Evolutionary conservation across 1,140 invertebrate species (phyloP), one percentile per base, ranked within the genome.

Genomic region (Neoseiulus cucumeris): DNA sequence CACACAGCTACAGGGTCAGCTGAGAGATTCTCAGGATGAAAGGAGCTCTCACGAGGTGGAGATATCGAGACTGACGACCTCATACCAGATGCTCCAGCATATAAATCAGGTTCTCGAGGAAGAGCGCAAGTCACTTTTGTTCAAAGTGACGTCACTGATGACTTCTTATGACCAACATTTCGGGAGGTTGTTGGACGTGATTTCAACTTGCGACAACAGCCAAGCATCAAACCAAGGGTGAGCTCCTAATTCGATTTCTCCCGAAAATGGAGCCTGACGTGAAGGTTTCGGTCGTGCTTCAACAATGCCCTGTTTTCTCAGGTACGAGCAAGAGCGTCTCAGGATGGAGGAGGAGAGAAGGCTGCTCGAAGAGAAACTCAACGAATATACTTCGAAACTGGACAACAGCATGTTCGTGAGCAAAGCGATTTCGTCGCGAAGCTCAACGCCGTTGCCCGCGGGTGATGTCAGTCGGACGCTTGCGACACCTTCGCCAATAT

Each of bases 171-270:
- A 59, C 22, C 51, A 59, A 33, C 51, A 59, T 25, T 59, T 59
- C 51, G 12, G 51, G 4, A 12, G 51, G 22, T 33, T 59, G 14
- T 25, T 59, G 14, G 51, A 59, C 33, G 51, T 59, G 1, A 59
- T 59, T 33, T 59, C 51, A 25, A 59, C 51, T 2, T 59, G 51
- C 22, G 51, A 59, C 51, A 59, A 59, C 51, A 59, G 22, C 51
- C 51, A 59, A 59, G 51, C 14, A 1, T 25, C 22, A 6, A 39
- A 9, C 33, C 33, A 39, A 9, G 33, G 33, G 9, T 9, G 9
- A 39, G 33, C 4, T n/a, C n/a, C n/a, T n/a, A n/a, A n/a, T n/a
- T n/a, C 33, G 33, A 6, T 39, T 39, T 9, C 9, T 9, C 33
- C 33, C 4, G 33, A 39, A 9, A 39, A 9, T 6, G 9, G 33